Evolutionary conservation across 1,140 invertebrate species (phyloP), one percentile per base, ranked within the genome.

Genomic region (Papilio aristodemus): DNA sequence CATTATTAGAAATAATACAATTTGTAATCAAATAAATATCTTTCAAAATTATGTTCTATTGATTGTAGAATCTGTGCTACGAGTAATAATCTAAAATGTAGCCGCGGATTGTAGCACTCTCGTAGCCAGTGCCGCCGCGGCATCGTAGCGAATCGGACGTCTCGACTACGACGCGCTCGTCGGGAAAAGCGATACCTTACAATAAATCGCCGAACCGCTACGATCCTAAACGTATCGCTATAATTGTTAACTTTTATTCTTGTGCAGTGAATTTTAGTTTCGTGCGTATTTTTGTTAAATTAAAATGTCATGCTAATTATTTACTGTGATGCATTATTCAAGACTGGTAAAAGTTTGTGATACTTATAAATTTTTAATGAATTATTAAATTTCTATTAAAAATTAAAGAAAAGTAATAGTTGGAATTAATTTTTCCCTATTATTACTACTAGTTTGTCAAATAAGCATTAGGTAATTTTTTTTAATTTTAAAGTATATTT

Each of bases 41-140:
- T 1, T 43, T 58, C 4, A 32, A 41, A 36, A 46, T 36, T 62
- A 60, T 59, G 19, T 68, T 74, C 72, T 81, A 83, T 82, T 77
- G 81, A 85, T 87, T 85, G 75, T 83, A 71, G 81, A 90, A 90
- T 89, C 86, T 81, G 78, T 86, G 80, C 85, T 87, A 83, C 79
- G 81, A 85, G 75, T 77, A 84, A 79, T 83, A 85, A 82, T 87
- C 82, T 79, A 80, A 84, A 85, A 72, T 82, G 83, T 85, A 81
- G 84, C 77, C 73, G 77, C 71, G 78, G 79, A 74, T 82, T 78
- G 82, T 83, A 87, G 79, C 84, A 78, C 79, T 71, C 67, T 64
- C 78, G 80, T 87, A 87, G 84, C 76, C 86, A 89, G 88, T 90
- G 78, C 79, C 78, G 77, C 71, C 81, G 84, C 77, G 82, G 74